Percentiles rank a stretch among this genome's conserved stretches.
phyloP scores from a whole-genome alignment of 2,113 vertebrate species.

The Petrocephalus microphthalmus region DNA sequence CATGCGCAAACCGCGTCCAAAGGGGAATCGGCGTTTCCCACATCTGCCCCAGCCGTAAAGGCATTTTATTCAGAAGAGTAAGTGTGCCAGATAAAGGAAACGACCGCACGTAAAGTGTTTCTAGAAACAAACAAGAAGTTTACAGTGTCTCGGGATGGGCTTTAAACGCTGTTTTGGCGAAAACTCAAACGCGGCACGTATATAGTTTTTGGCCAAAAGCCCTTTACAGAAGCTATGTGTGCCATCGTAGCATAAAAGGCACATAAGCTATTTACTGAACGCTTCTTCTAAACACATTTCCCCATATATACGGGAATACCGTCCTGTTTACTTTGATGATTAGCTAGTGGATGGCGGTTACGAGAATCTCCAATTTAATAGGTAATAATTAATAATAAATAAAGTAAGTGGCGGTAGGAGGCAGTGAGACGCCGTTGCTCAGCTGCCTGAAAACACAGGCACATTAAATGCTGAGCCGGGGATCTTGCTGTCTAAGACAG shows the following conservation, averaged over 20 bases:
- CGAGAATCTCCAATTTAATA: neutral
- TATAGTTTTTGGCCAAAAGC: neutral
- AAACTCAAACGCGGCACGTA: neutral
- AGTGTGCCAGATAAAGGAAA: neutral
- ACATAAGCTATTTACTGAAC: neutral
- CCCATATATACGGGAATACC: neutral
- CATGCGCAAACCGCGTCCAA: neutral
- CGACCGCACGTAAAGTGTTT: neutral
- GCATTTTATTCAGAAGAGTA: neutral
- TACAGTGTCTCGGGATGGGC: neutral
- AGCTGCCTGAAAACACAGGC: constrained; percentile 22
- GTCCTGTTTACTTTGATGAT: neutral
- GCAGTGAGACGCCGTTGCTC: neutral
- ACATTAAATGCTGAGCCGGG: constrained; percentile 30
- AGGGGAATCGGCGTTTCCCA: neutral
- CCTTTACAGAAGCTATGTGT: neutral
- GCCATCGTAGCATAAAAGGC: neutral
- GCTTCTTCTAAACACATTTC: neutral
- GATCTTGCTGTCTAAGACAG: constrained; percentile 49
- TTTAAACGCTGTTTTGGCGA: neutral
- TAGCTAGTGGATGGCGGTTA: neutral
- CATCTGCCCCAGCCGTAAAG: neutral
- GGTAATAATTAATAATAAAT: neutral
- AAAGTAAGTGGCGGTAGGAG: neutral
- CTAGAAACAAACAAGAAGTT: neutral